A percentile compares a stretch with the other conserved stretches of the same genome.
Conservation (phyloP, 2,113 vertebrate genomes). For the Odocoileus virginianus region DNA sequence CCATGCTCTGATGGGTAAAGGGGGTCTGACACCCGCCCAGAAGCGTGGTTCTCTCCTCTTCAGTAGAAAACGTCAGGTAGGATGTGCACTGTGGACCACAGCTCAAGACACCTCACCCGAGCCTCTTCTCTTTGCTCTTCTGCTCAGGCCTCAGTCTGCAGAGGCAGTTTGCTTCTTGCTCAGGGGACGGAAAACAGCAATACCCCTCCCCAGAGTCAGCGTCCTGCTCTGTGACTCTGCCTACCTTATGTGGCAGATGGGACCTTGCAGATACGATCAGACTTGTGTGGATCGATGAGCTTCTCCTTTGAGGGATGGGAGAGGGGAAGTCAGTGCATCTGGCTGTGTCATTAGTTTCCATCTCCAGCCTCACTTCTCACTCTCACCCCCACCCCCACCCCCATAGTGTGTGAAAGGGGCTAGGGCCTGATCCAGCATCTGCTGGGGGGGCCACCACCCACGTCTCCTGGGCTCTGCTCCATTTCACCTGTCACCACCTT, state of each 20-base stretch:
- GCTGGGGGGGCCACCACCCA: not conserved
- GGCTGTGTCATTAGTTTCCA: not conserved
- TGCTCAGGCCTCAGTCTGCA: not conserved
- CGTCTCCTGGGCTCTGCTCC: not conserved
- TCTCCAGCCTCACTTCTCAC: not conserved
- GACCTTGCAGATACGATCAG: not conserved
- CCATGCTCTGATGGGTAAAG: not conserved
- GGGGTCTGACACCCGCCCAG: not conserved
- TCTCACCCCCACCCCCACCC: not conserved
- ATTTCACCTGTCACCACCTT: too few species aligned
- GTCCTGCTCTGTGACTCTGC: not conserved
- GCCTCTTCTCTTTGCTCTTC: not conserved
- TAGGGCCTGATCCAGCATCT: not conserved
- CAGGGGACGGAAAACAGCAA: not conserved
- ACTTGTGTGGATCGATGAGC: not conserved
- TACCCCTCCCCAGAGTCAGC: rapidly evolving
- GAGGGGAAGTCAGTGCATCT: too few species aligned
- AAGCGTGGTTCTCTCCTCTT: not conserved
- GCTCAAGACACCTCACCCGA: too few species aligned
- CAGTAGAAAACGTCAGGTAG: not conserved
- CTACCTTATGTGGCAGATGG: not conserved
- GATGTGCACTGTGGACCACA: too few species aligned
- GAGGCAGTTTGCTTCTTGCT: not conserved
- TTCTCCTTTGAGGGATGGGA: not conserved
- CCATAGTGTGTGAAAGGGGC: not conserved